These are phyloP conservation scores for Lordiphosa mommai DNA, from an alignment of 1,140 invertebrate genomes.

Conservation along the genomic window DNA sequence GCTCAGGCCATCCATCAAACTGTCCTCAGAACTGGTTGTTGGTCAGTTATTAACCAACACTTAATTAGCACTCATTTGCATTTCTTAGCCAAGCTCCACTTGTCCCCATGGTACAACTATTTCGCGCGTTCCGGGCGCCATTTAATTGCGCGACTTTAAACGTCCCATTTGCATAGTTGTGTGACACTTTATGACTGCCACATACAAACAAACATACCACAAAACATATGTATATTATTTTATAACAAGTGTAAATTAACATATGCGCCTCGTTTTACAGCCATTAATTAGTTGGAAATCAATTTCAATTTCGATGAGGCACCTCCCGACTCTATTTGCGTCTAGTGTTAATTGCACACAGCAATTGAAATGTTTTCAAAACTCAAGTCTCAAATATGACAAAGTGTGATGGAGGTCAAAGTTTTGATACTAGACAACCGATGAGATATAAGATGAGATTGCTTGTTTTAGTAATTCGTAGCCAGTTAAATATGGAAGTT, in stretches of 20 bases:
- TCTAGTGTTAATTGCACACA: no score
- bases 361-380: slow-evolving; percentile 25
- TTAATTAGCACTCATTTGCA: slow-evolving; percentile 55
- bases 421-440: no score
- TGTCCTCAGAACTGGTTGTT: slow-evolving; percentile 36
- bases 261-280: slow-evolving; percentile 34
- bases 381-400: not conserved
- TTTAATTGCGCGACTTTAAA: slow-evolving; percentile 61
- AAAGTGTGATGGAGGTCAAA: no score
- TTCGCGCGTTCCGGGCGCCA: slow-evolving; percentile 51
- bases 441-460: no score
- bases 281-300: slow-evolving; percentile 41
- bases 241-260: slow-evolving; percentile 51
- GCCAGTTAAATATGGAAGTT: no score
- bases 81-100: slow-evolving; percentile 1
- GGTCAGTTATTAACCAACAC: slow-evolving; percentile 18
- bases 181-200: slow-evolving; percentile 38
- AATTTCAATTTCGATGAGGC: slow-evolving; percentile 44
- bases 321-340: no score
- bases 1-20: slow-evolving; percentile 47
- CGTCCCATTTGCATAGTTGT: slow-evolving; percentile 44
- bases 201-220: slow-evolving; percentile 2
- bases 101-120: slow-evolving; percentile 9
- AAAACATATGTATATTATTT: no score
- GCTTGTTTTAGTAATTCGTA: no score